These are phyloP conservation scores for Papilio helenus DNA, from an alignment of 1,140 invertebrate species.

Conservation along the genomic window DNA sequence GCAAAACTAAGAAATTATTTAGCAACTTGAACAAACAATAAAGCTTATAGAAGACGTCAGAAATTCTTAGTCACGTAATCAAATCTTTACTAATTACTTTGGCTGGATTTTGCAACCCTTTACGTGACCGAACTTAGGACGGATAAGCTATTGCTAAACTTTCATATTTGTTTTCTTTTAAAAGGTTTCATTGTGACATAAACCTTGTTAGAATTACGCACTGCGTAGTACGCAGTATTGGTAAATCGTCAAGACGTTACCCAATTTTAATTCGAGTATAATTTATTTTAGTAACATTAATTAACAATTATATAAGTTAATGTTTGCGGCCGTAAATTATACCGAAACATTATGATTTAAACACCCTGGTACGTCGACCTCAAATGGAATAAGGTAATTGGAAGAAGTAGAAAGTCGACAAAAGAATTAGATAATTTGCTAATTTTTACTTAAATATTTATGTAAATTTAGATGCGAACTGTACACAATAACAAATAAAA, in stretches of 20 bases:
- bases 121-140: not conserved
- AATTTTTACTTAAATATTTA: too few species aligned
- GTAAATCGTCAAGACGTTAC: not conserved
- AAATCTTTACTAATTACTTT: not conserved
- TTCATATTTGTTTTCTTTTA: not conserved
- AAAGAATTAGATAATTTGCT: too few species aligned
- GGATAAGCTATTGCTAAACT: not conserved
- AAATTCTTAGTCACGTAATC: not conserved
- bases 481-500: not conserved
- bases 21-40: not conserved
- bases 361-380: too few species aligned
- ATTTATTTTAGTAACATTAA: too few species aligned
- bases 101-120: not conserved
- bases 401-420: too few species aligned
- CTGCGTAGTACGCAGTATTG: too few species aligned
- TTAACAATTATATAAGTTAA: too few species aligned
- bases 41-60: not conserved
- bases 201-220: not conserved
- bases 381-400: too few species aligned
- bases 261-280: not conserved
- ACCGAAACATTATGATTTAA: too few species aligned
- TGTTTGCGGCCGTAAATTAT: too few species aligned
- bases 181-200: not conserved
- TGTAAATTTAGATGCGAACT: too few species aligned
- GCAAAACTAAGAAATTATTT: not conserved